phyloP scores from a whole-genome alignment of 2,797 vertebrate genomes.

The Sebastiscus albofasciatus region DNA sequence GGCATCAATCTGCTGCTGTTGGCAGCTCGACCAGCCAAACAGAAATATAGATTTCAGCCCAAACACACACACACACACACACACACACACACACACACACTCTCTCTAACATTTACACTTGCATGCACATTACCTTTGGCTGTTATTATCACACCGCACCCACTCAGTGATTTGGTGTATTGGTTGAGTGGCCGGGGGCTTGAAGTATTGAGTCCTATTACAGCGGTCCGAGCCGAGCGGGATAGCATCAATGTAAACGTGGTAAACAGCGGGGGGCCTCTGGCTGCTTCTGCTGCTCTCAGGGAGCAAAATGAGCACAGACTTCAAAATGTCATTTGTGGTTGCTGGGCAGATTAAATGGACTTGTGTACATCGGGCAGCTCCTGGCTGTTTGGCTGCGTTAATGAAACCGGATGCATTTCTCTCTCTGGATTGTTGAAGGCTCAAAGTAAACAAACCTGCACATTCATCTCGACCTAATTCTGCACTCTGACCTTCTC shows the following conservation, averaged over 20 bases:
- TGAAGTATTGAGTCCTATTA: conserved; percentile 70
- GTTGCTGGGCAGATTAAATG: conserved; percentile 63
- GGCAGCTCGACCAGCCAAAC: conserved; percentile 40
- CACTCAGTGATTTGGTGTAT: conserved; percentile 41
- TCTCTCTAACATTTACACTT: conserved; percentile 39
- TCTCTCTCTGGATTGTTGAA: conserved; percentile 11
- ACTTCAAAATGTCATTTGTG: conserved; percentile 69
- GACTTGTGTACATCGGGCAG: conserved; percentile 32
- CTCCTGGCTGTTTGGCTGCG: conserved; percentile 49
- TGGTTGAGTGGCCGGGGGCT: conserved; percentile 67
- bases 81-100: background rate
- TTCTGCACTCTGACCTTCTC: background rate
- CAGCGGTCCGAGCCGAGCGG: conserved; percentile 43
- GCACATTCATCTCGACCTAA: background rate
- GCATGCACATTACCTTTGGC: conserved; percentile 66
- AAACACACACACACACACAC: background rate
- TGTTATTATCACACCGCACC: conserved; percentile 62
- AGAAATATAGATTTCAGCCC: conserved; percentile 57
- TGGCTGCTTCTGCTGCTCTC: conserved; percentile 49
- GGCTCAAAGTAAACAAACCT: conserved; percentile 22
- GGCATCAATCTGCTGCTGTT: conserved; percentile 42
- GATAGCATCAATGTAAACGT: conserved; percentile 70
- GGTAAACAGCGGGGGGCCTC: conserved; percentile 62
- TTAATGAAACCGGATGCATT: conserved; percentile 16
- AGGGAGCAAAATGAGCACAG: conserved; percentile 43